phyloP scores from a whole-genome alignment of 2,113 vertebrate genomes.

The Tapirus terrestris region DNA sequence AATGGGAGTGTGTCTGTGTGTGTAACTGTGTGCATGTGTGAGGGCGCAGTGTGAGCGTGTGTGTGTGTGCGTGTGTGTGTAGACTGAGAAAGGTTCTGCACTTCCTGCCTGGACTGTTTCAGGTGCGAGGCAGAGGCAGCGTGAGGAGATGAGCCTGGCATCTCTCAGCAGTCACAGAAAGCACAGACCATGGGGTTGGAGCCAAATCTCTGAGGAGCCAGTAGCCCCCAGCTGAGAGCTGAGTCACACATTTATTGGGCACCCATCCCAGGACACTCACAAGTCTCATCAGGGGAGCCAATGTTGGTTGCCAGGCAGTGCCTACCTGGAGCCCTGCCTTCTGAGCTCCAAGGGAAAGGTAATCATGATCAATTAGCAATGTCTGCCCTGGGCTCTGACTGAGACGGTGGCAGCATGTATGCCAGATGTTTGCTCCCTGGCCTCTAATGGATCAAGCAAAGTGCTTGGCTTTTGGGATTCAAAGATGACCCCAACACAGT shows the following conservation, averaged over 20 bases:
- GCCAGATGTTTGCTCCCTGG: background rate
- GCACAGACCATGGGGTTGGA: background rate
- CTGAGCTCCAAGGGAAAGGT: background rate
- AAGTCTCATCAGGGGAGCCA: background rate
- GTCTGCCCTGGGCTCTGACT: background rate
- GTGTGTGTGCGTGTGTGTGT: no score
- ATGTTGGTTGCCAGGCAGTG: background rate
- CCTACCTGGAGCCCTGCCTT: background rate
- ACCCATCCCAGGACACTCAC: background rate
- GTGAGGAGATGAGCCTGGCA: background rate
- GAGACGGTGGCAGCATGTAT: rapidly evolving
- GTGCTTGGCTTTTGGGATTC: background rate
- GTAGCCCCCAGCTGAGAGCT: background rate
- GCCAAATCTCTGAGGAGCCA: background rate
- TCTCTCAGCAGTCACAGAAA: background rate
- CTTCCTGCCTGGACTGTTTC: background rate
- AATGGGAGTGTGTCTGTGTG: background rate
- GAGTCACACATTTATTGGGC: background rate
- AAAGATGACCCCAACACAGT: background rate
- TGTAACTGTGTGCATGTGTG: background rate
- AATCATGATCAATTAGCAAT: background rate
- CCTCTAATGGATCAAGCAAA: background rate
- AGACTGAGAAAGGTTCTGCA: background rate
- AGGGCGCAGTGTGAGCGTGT: background rate
- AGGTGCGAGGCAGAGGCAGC: background rate